Evolutionary conservation across 2,888 invertebrate genomes (phyloP).

Genomic region (Idaea aversata): DNA sequence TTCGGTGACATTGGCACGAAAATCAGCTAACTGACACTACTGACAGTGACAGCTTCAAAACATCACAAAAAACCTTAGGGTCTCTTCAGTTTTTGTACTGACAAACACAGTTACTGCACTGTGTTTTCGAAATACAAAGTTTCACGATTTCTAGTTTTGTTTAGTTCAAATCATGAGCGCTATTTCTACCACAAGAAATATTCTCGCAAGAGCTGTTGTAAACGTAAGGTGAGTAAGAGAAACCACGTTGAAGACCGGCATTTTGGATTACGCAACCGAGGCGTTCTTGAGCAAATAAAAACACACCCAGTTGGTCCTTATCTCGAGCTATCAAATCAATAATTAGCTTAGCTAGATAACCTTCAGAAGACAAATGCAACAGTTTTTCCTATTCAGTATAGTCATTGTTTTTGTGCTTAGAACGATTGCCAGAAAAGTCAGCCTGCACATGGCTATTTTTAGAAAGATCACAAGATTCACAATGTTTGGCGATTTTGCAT

Average conservation of each 20-base stretch:
- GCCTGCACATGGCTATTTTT: neutral
- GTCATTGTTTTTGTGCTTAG: neutral
- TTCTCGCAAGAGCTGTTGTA: constrained; percentile 51
- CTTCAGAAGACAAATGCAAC: neutral
- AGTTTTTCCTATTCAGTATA: neutral
- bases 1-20: neutral
- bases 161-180: constrained; percentile 55
- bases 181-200: constrained; percentile 48
- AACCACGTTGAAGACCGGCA: constrained; percentile 33
- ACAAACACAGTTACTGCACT: neutral
- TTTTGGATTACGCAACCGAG: constrained; percentile 59
- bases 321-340: neutral
- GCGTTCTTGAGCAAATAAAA: neutral
- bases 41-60: neutral
- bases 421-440: neutral
- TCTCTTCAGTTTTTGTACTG: neutral
- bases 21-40: neutral
- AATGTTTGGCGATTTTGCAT: neutral
- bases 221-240: constrained; percentile 56
- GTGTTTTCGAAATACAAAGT: constrained; percentile 5
- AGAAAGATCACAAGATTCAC: neutral
- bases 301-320: neutral
- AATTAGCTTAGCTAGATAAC: neutral
- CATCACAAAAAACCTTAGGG: no score
- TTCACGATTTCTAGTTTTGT: constrained; percentile 9